These are phyloP conservation scores for Rhinophrynus dorsalis DNA, from an alignment of 2,797 vertebrate genomes.

Conservation along the genomic window DNA sequence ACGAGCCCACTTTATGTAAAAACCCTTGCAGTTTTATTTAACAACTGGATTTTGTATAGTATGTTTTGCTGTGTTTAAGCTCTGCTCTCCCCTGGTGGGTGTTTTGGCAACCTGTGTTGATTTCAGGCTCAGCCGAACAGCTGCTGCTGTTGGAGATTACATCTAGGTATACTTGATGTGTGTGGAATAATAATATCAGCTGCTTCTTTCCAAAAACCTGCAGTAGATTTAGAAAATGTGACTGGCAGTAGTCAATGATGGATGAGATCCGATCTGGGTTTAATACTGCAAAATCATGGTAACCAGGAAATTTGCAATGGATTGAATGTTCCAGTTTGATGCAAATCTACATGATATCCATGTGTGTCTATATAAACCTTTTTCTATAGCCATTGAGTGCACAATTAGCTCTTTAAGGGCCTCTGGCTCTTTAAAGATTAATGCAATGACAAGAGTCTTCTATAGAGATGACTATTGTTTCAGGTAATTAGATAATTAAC, in stretches of 20 bases:
- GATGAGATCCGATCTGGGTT: not conserved
- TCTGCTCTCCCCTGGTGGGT: not conserved
- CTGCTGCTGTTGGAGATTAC: not conserved
- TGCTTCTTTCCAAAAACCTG: not conserved
- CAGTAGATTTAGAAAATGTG: not conserved
- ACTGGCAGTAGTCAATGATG: not conserved
- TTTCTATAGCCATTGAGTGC: too few relatives aligned
- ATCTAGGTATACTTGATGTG: not conserved
- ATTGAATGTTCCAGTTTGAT: not conserved
- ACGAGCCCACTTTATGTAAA: too few relatives aligned
- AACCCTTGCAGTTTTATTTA: not conserved
- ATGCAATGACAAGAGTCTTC: too few relatives aligned
- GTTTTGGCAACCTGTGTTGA: not conserved
- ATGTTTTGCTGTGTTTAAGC: not conserved
- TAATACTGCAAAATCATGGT: not conserved
- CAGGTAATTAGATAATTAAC: too few relatives aligned
- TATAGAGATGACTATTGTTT: too few relatives aligned
- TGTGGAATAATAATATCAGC: not conserved
- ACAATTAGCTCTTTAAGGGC: too few relatives aligned
- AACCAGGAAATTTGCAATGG: not conserved
- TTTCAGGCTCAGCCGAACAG: not conserved
- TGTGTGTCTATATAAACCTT: not conserved
- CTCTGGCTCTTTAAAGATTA: too few relatives aligned
- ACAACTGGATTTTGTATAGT: not conserved
- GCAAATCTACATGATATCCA: not conserved